Evolutionary conservation across 2,888 invertebrate genomes (phyloP), one percentile per base, ranked within the genome.

Genomic region (Glomeris marginata): DNA sequence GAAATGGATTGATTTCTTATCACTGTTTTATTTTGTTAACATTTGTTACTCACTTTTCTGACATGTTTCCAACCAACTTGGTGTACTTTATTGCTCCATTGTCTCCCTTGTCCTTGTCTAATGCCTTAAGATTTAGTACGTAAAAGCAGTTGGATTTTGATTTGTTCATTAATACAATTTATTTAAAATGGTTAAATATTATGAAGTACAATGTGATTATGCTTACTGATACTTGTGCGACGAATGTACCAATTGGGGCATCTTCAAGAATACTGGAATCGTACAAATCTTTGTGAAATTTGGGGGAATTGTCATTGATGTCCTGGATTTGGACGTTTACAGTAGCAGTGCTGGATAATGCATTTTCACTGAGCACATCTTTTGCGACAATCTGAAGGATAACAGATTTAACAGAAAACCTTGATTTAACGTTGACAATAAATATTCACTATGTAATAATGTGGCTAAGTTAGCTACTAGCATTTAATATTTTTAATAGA

Each of bases 231-330:
- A 72, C 63, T 72, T 80, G 78, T 21, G 77, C 70, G 1, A 87
- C 77, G 59, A 74, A 75, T 1, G 79, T 77, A 18, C 83, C 84
- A 15, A 77, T 77, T 20, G 80, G 79, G 38, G 82, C 78, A 63
- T 86, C 84, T 67, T 94, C 94, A 0, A 80, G 77, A 21, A 92
- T 67, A 47, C 79, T 78, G 0, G 78, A 81, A 33, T 76, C 74
- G 64, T 91, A 94, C 1, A 76, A 72, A 37, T 77, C 68, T 57
- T 80, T 76, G 13, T 77, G 70, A 63, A 92, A 92, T 52, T 77
- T 70, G 1, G 92, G 92, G 28, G 81, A 73, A 66, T 90, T 88
- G 64, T 94, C 92, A 62, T 94, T 92, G 8, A 81, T 73, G 62
- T 94, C 91, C 55, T 81, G 78, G 22, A 94, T 69, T 60, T 82